phyloP scores from a whole-genome alignment of 2,113 vertebrate species.

The Paramisgurnus dabryanus region DNA sequence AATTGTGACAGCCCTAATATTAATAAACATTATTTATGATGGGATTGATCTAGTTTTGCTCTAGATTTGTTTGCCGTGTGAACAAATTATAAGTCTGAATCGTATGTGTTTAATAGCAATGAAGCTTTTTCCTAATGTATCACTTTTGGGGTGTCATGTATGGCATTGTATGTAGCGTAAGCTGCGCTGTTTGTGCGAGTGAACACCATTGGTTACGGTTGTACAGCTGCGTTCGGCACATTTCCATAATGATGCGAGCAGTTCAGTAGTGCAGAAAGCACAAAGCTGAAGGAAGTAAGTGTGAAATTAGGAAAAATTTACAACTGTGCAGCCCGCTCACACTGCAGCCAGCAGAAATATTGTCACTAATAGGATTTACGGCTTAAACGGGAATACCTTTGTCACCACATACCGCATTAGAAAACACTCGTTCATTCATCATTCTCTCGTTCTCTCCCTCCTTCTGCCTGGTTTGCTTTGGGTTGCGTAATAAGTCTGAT shows the following conservation, averaged over 20 bases:
- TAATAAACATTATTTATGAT: background rate
- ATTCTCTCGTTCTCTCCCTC: conserved; percentile 27
- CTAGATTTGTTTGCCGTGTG: background rate
- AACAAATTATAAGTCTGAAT: conserved; percentile 42
- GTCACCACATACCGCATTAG: conserved; percentile 36
- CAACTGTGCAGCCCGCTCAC: conserved; percentile 57
- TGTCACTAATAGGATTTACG: conserved; percentile 65
- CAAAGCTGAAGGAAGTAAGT: conserved; percentile 67
- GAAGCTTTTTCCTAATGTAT: background rate
- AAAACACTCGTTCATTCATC: conserved; percentile 27
- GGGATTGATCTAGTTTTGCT: background rate
- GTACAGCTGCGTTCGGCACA: conserved; percentile 64
- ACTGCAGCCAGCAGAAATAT: conserved; percentile 34
- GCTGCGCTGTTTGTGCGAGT: background rate
- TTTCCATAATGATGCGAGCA: conserved; percentile 73
- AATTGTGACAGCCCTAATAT: too few species aligned
- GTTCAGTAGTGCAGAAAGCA: conserved; percentile 67
- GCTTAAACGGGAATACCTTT: conserved; percentile 50
- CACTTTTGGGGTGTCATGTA: background rate
- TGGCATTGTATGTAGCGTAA: background rate
- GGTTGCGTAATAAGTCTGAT: conserved; percentile 9
- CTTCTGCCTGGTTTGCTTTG: conserved; percentile 10
- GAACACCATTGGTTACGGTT: conserved; percentile 22
- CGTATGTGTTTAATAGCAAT: background rate
- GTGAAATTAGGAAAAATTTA: conserved; percentile 74